Conservation (phyloP, 2,113 vertebrate species). For the Ptychochromis oligacanthus region DNA sequence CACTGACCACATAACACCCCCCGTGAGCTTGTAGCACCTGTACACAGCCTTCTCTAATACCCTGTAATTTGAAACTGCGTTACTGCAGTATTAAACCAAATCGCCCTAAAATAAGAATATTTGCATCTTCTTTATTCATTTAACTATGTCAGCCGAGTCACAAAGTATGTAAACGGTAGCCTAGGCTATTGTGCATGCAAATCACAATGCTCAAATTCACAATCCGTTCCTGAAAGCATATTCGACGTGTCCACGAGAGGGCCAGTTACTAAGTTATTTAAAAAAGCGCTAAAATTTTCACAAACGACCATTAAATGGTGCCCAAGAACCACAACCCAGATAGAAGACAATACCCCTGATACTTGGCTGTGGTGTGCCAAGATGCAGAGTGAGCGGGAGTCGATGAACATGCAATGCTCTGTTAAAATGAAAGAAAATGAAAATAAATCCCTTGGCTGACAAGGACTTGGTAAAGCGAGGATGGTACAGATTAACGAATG, state of each 20-base stretch:
- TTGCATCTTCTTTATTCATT: conserved; percentile 48
- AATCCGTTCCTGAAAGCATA: conserved; percentile 29
- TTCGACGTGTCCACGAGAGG: conserved; percentile 50
- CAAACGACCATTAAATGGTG: conserved; percentile 42
- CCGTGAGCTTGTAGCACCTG: conserved; percentile 67
- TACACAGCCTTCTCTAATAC: conserved; percentile 56
- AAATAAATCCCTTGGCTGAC: conserved; percentile 68
- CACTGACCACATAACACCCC: conserved; percentile 44
- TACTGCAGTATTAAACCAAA: conserved; percentile 68
- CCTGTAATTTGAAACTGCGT: conserved; percentile 61
- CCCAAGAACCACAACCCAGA: conserved; percentile 39
- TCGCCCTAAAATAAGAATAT: conserved; percentile 48
- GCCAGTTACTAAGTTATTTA: conserved; percentile 54
- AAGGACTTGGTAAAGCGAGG: conserved; percentile 66
- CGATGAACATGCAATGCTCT: conserved; percentile 26
- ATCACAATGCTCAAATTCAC: conserved; percentile 31
- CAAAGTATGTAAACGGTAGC: conserved; percentile 53
- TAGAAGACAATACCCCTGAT: conserved; percentile 44
- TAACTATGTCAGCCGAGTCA: conserved; percentile 57
- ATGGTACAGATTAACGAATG: conserved; percentile 69
- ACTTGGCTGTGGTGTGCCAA: conserved; percentile 56
- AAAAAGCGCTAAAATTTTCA: conserved; percentile 60
- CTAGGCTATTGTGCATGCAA: conserved; percentile 43
- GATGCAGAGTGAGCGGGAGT: conserved; percentile 31
- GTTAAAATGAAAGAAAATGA: conserved; percentile 44